Conservation (phyloP, 2,113 vertebrate species). For the Odocoileus virginianus region DNA sequence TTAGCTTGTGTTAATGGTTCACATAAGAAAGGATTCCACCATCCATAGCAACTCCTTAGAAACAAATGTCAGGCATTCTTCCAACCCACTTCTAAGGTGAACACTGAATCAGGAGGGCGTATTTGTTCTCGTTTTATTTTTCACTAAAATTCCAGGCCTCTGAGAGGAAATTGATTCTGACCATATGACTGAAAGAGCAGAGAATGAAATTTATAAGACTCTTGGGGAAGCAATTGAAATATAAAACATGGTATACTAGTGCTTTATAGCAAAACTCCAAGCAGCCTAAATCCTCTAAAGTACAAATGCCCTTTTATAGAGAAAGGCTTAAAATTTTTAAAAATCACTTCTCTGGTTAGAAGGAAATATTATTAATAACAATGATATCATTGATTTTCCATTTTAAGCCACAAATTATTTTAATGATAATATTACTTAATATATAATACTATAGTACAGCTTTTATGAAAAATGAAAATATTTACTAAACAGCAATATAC, state of each 20-base stretch:
- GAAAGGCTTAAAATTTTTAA: background rate
- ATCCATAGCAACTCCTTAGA: background rate
- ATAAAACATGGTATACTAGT: background rate
- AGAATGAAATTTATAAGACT: conserved; percentile 22
- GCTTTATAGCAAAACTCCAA: background rate
- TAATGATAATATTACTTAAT: background rate
- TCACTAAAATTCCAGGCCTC: conserved; percentile 10
- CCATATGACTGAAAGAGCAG: background rate
- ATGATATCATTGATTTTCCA: background rate
- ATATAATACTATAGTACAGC: background rate
- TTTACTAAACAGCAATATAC: background rate
- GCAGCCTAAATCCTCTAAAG: background rate
- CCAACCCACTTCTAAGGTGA: background rate
- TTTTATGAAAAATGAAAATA: background rate
- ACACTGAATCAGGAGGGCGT: background rate
- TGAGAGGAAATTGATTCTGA: conserved; percentile 38
- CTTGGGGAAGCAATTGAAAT: background rate
- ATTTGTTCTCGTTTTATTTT: conserved; percentile 51
- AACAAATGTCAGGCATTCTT: conserved; percentile 15
- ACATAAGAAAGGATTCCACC: conserved; percentile 2
- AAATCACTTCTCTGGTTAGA: background rate
- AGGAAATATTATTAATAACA: background rate
- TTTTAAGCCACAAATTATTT: background rate
- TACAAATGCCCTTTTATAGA: background rate
- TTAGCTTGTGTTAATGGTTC: conserved; percentile 17